Conservation (phyloP, 1,140 invertebrate genomes). For the Drosophila carrolli region DNA sequence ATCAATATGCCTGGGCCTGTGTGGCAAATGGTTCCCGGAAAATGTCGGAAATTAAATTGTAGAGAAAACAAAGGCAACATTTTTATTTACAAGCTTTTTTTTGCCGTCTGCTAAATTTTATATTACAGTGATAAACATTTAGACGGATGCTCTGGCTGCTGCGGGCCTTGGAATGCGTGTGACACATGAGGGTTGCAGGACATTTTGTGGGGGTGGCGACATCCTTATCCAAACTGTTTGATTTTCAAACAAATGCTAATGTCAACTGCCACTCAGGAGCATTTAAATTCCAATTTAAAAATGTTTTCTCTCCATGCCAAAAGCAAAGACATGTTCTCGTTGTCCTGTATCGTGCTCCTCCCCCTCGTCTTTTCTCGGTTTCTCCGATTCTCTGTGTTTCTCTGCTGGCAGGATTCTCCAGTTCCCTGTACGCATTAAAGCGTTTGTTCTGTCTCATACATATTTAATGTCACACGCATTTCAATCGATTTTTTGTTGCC, state of each 20-base stretch:
- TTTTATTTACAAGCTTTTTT: constrained; percentile 17
- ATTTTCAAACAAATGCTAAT: constrained; percentile 75
- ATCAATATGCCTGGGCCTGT: constrained; percentile 49
- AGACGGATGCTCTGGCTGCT: constrained; percentile 21
- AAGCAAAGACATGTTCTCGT: constrained; percentile 69
- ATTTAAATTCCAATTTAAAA: constrained; percentile 81
- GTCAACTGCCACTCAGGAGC: constrained; percentile 78
- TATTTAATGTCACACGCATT: constrained; percentile 52
- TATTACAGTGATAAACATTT: constrained; percentile 59
- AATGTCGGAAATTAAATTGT: constrained; percentile 58
- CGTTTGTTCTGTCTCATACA: constrained; percentile 32
- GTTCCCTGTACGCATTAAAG: constrained; percentile 38
- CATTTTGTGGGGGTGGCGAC: constrained; percentile 7
- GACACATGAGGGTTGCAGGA: constrained; percentile 38
- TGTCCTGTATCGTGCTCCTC: constrained; percentile 34
- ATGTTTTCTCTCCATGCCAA: constrained; percentile 60
- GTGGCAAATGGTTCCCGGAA: constrained; percentile 31
- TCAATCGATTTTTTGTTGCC: constrained; percentile 2
- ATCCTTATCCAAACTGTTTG: constrained; percentile 49
- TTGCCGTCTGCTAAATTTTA: constrained; percentile 21
- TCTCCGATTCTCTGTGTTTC: constrained; percentile 24
- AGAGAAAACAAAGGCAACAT: constrained; percentile 37
- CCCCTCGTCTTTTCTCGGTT: not conserved
- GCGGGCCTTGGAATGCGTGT: constrained; percentile 25
- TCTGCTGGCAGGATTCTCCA: constrained; percentile 1